A percentile compares a stretch with the other conserved stretches of the same genome.
These are phyloP conservation scores for Drosophila setosimentum DNA, from an alignment of 2,888 invertebrate genomes.

Conservation along the genomic window DNA sequence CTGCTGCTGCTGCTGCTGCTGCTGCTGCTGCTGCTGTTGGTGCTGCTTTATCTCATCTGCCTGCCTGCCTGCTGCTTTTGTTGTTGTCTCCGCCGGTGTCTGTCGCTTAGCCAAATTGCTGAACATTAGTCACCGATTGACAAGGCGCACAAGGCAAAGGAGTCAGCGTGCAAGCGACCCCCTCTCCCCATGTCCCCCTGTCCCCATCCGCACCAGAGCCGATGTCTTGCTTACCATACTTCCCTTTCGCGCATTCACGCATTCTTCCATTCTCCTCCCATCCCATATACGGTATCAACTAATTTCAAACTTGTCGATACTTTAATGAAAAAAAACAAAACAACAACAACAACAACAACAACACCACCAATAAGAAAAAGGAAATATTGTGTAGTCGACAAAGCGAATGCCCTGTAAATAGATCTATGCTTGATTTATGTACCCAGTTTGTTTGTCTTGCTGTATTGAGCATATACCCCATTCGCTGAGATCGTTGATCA, in stretches of 20 bases:
- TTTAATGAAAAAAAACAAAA: constrained; percentile 59
- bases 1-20: neutral
- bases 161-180: constrained; percentile 22
- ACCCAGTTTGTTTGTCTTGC: neutral
- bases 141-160: constrained; percentile 58
- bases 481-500: neutral
- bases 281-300: constrained; percentile 70
- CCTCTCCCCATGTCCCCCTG: neutral
- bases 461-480: neutral
- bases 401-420: constrained; percentile 9
- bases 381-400: neutral
- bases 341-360: constrained; percentile 16
- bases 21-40: neutral
- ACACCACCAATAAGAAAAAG: neutral
- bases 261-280: constrained; percentile 24
- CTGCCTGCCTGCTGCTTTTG: constrained; percentile 24
- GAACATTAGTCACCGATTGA: constrained; percentile 81
- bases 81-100: constrained; percentile 67
- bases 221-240: neutral
- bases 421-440: neutral
- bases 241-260: constrained; percentile 2
- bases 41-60: constrained; percentile 20
- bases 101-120: constrained; percentile 81
- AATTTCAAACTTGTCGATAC: constrained; percentile 73
- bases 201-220: too few relatives aligned